Base-by-base conservation (phyloP, 2,888 invertebrate genomes). In the Lymantria dispar region DNA sequence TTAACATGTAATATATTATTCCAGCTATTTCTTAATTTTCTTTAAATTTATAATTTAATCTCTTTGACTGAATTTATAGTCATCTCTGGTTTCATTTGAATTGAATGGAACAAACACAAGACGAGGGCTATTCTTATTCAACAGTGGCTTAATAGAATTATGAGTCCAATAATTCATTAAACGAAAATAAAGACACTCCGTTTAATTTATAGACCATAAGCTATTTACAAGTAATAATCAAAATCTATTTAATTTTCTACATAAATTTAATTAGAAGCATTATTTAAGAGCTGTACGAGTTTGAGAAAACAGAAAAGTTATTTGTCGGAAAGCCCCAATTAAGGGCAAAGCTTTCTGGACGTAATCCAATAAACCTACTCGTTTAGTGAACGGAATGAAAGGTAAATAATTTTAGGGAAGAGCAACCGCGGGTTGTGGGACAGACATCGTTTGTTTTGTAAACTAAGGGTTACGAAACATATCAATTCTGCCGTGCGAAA, bases 341-440 rank as follows among this genome's bases (percentile, higher is more conserved):
- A 90, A 84, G 87, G 85, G 85, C 83, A 78, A 84, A 85, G 89
- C 89, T 86, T 88, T 87, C 83, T 88, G 85, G 83, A 86, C 85
- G 84, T 89, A 89, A 90, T 90, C 88, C 87, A 88, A 89, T 90
- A 88, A 90, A 88, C 80, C 88, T 87, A 87, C 89, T 87, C 87
- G 85, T 87, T 90, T 87, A 87, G 84, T 83, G 83, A 85, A 78
- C 81, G 78, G 78, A 87, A 89, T 83, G 83, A 83, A 87, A 87
- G 85, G 87, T 89, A 88, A 88, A 87, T 88, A 85, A 87, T 88
- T 86, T 88, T 82, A 83, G 78, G 81, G 73, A 73, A 73, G 9
- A 45, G 56, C 58, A 58, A 68, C 64, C 65, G 74, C 71, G 68
- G 73, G 76, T 73, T 74, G 68, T 65, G 69, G 70, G 67, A 72